A percentile compares a stretch with the other conserved stretches of the same genome.
Evolutionary conservation across 2,888 invertebrate species (phyloP).

Genomic region (Pheosia tremula): DNA sequence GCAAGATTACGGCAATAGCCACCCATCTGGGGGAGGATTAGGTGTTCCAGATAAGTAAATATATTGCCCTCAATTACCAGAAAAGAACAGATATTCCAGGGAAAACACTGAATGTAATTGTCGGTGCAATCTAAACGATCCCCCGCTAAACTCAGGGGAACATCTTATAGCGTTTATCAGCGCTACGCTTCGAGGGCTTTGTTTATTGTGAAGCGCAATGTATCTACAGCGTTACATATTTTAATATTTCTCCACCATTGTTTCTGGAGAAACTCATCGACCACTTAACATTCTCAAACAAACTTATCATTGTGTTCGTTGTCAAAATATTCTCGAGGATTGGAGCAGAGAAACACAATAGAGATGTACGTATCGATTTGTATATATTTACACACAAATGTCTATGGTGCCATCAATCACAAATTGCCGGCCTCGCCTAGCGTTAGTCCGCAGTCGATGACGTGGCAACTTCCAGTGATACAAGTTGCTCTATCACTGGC

Average conservation of each 20-base stretch:
- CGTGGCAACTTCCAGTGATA: constrained; percentile 61
- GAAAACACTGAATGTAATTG: constrained; percentile 61
- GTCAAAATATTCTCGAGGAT: constrained; percentile 31
- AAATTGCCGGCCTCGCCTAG: constrained; percentile 51
- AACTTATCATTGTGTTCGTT: constrained; percentile 57
- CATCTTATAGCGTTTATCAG: constrained; percentile 66
- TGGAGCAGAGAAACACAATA: constrained; percentile 20
- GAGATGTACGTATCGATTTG: constrained; percentile 6
- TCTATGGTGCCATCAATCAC: constrained; percentile 37
- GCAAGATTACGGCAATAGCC: constrained; percentile 70
- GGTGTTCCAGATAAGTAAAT: constrained; percentile 71
- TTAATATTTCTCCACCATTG: constrained; percentile 66
- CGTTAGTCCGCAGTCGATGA: constrained; percentile 63
- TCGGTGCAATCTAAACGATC: constrained; percentile 67
- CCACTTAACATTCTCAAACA: constrained; percentile 56
- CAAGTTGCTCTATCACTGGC: constrained; percentile 64
- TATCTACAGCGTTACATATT: constrained; percentile 57
- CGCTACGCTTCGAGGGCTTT: constrained; percentile 57
- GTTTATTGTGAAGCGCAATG: constrained; percentile 57
- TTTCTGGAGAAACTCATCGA: constrained; percentile 52
- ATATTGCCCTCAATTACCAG: constrained; percentile 67
- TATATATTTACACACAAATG: constrained; percentile 23
- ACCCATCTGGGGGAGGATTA: constrained; percentile 73
- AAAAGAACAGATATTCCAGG: constrained; percentile 66
- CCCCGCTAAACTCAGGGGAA: constrained; percentile 55